These are phyloP conservation scores for Haplochromis burtoni DNA, from an alignment of 2,113 vertebrate genomes.

Conservation along the genomic window DNA sequence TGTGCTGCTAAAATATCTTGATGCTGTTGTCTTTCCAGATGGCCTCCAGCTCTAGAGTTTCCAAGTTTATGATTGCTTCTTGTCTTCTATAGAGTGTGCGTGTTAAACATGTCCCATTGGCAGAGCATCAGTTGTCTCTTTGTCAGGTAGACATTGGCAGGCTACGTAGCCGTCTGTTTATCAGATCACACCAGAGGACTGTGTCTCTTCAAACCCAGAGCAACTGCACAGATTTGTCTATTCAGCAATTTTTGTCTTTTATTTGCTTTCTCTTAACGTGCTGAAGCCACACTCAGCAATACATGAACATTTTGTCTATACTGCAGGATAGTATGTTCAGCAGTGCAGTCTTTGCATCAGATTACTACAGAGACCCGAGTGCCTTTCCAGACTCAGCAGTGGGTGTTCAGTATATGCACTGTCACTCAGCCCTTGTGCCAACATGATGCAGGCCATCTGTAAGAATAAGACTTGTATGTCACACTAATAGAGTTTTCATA, in stretches of 20 bases:
- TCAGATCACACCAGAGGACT: background rate
- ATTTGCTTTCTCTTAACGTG: background rate
- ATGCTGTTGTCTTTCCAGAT: background rate
- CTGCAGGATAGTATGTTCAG: constrained; percentile 1
- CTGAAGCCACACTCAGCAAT: constrained; percentile 5
- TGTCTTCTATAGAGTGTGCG: background rate
- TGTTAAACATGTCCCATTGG: background rate
- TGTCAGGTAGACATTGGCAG: background rate
- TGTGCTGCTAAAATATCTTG: background rate
- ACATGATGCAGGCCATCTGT: background rate
- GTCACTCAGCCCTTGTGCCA: background rate
- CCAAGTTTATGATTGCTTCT: background rate
- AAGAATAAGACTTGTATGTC: background rate
- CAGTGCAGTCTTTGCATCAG: constrained; percentile 11
- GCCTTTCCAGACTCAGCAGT: background rate
- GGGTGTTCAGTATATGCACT: background rate
- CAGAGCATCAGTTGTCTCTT: background rate
- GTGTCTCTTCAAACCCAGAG: background rate
- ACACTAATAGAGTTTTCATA: background rate
- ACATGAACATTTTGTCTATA: background rate
- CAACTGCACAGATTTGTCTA: background rate
- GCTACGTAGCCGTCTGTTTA: background rate
- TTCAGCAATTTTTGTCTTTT: background rate
- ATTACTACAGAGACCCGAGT: constrained; percentile 13
- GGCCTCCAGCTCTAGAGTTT: background rate